These are phyloP conservation scores for Ecdyonurus torrentis DNA, from an alignment of 2,888 invertebrate genomes.

Conservation along the genomic window DNA sequence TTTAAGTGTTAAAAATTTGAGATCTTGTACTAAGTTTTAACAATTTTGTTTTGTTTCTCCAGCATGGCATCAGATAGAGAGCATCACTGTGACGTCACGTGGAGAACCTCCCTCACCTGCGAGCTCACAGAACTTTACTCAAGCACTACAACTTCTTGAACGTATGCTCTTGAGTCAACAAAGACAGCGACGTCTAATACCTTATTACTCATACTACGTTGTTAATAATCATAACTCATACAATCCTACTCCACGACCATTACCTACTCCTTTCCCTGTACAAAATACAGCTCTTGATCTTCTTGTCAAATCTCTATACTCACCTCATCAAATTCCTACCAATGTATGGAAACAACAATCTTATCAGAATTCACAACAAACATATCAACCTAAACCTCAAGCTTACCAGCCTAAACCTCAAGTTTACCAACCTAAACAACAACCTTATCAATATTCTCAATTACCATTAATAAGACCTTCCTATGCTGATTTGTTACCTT, in stretches of 20 bases:
- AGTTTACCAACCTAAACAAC: not conserved
- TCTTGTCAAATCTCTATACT: not conserved
- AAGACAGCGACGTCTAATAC: not conserved
- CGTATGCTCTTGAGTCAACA: not conserved
- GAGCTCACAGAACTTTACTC: not conserved
- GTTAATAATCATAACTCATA: not conserved
- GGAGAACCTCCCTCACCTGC: not conserved
- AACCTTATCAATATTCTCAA: not conserved
- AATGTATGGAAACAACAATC: too few relatives aligned
- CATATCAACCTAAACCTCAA: not conserved
- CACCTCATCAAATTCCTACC: not conserved
- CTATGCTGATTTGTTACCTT: not conserved
- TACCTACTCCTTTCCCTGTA: not conserved
- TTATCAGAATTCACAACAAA: not conserved
- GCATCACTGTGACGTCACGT: not conserved
- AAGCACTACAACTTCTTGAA: not conserved
- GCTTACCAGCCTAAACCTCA: not conserved
- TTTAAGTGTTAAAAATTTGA: too few relatives aligned
- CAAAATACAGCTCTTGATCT: not conserved
- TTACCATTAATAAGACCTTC: too few relatives aligned
- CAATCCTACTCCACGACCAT: not conserved
- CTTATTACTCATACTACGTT: not conserved
- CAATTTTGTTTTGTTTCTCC: not conserved
- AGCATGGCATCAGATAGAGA: not conserved
- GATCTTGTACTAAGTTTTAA: too few relatives aligned